A percentile compares a stretch with the other conserved stretches of the same genome.
Conservation (phyloP, 2,888 invertebrate species). For the Dasypolia templi region DNA sequence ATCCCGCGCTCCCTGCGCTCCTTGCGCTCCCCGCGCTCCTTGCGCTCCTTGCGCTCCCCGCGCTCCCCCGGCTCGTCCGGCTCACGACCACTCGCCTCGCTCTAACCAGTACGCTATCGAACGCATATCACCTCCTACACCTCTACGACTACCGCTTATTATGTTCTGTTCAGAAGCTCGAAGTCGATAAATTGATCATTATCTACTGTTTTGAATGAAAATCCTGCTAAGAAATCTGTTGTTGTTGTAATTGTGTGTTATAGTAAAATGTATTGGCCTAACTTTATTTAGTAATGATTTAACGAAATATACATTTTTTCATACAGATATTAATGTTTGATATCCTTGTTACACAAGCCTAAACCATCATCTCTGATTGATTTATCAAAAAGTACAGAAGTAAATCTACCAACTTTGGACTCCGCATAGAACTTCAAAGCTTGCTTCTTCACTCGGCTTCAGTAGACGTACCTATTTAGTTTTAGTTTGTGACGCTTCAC, state of each 20-base stretch:
- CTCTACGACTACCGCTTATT: slow-evolving; percentile 73
- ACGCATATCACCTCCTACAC: slow-evolving; percentile 79
- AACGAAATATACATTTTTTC: slow-evolving; percentile 64
- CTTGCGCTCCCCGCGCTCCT: not conserved
- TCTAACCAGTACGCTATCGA: slow-evolving; percentile 78
- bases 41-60: slow-evolving; percentile 34
- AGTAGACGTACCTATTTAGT: slow-evolving; percentile 79
- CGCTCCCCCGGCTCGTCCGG: slow-evolving; percentile 32
- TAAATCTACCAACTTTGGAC: slow-evolving; percentile 57
- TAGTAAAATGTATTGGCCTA: slow-evolving; percentile 66
- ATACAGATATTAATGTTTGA: slow-evolving; percentile 61
- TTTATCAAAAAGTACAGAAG: slow-evolving; percentile 66
- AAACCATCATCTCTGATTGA: slow-evolving; percentile 51
- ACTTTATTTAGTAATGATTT: slow-evolving; percentile 57
- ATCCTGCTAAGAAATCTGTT: slow-evolving; percentile 47
- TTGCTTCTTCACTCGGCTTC: slow-evolving; percentile 84
- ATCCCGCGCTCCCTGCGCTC: slow-evolving; percentile 34
- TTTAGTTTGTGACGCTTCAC: slow-evolving; percentile 80
- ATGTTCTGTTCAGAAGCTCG: slow-evolving; percentile 74
- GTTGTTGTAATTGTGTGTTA: slow-evolving; percentile 64
- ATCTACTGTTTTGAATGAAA: slow-evolving; percentile 42
- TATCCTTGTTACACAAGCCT: slow-evolving; percentile 59
- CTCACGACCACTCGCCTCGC: slow-evolving; percentile 72
- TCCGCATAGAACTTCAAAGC: slow-evolving; percentile 72
- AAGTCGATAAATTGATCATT: slow-evolving; percentile 57